phyloP scores from a whole-genome alignment of 2,888 invertebrate species.

The Girardia tigrina region DNA sequence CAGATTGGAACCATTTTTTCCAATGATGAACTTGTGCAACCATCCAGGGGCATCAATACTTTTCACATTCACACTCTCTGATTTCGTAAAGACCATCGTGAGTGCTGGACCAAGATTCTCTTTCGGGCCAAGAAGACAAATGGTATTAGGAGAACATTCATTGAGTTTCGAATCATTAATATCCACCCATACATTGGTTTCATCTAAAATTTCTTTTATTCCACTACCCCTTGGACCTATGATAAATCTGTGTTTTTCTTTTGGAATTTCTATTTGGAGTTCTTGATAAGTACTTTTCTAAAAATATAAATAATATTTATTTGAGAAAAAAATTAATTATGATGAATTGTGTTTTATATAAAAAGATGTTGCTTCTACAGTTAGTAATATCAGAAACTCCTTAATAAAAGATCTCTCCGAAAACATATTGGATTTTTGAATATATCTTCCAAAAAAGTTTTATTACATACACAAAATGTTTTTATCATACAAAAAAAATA shows the following conservation, averaged over 20 bases:
- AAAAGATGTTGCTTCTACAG: too few relatives aligned
- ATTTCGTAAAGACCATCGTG: constrained; percentile 6
- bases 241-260: constrained; percentile 23
- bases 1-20: constrained; percentile 63
- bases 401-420: too few relatives aligned
- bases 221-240: constrained; percentile 26
- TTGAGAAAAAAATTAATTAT: too few relatives aligned
- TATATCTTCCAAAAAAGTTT: too few relatives aligned
- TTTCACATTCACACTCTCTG: constrained; percentile 51
- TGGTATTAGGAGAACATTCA: not conserved
- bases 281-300: constrained; percentile 28
- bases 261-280: constrained; percentile 26
- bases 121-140: constrained; percentile 20
- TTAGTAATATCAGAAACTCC: too few relatives aligned
- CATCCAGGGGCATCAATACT: constrained; percentile 79
- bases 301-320: constrained; percentile 10
- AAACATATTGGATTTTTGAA: too few relatives aligned
- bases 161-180: not conserved
- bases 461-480: too few relatives aligned
- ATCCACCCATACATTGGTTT: constrained; percentile 15
- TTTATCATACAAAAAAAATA: too few relatives aligned
- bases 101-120: constrained; percentile 6
- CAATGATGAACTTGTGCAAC: constrained; percentile 94
- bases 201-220: constrained; percentile 18
- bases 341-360: too few relatives aligned